phyloP scores from a whole-genome alignment of 1,140 invertebrate genomes.

The Calycopis cecrops region DNA sequence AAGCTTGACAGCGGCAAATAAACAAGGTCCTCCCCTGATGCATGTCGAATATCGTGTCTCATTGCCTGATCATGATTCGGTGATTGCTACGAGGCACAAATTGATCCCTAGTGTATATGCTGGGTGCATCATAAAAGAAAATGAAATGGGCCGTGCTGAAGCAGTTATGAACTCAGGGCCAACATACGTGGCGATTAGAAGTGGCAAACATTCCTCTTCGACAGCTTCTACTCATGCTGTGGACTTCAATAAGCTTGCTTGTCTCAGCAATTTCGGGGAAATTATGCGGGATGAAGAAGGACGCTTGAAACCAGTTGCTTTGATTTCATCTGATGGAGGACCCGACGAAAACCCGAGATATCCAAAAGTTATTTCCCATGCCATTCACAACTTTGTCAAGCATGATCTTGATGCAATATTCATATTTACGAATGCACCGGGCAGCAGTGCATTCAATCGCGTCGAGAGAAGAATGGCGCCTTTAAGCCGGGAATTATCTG shows the following conservation, averaged over 20 bases:
- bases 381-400: constrained; percentile 24
- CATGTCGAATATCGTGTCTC: constrained; percentile 42
- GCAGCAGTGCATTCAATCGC: constrained; percentile 25
- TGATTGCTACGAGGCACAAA: constrained; percentile 37
- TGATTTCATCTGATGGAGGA: constrained; percentile 54
- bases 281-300: constrained; percentile 32
- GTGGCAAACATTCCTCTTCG: constrained; percentile 42
- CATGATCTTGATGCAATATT: constrained; percentile 19
- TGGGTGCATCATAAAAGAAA: constrained; percentile 31
- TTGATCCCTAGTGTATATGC: constrained; percentile 26
- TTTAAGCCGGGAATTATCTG: constrained; percentile 31
- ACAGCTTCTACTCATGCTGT: constrained; percentile 47
- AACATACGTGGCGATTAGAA: constrained; percentile 59
- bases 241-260: constrained; percentile 43
- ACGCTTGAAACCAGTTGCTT: constrained; percentile 49
- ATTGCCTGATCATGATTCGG: constrained; percentile 67
- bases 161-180: constrained; percentile 51
- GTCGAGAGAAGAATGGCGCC: constrained; percentile 53
- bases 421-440: constrained; percentile 17
- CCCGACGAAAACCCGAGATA: constrained; percentile 41
- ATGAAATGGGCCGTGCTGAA: constrained; percentile 38
- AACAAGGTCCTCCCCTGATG: constrained; percentile 35
- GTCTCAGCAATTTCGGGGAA: constrained; percentile 16
- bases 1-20: constrained; percentile 58
- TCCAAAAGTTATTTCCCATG: constrained; percentile 18